Percentiles rank a stretch among this genome's conserved stretches.
These are phyloP conservation scores for Hesperophylax magnus DNA, from an alignment of 1,140 invertebrate genomes.

Conservation along the genomic window DNA sequence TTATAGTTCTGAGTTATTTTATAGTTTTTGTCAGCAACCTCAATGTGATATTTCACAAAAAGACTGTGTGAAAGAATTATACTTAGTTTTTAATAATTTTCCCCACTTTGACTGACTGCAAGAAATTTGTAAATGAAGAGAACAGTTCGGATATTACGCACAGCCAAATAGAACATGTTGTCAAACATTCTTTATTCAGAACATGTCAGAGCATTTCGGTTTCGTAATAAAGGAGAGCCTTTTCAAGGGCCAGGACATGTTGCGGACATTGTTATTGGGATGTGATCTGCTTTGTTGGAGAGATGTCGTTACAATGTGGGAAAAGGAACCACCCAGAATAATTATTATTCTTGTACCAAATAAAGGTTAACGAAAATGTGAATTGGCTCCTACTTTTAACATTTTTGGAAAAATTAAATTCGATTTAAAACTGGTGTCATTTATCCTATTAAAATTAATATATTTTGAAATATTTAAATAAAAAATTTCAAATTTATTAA, in stretches of 20 bases:
- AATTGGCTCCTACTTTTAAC: too few species aligned
- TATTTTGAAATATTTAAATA: too few species aligned
- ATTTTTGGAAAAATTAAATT: too few species aligned
- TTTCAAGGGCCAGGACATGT: slow-evolving; percentile 22
- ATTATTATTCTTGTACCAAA: neutral
- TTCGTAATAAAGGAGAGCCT: neutral
- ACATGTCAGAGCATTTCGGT: slow-evolving; percentile 41
- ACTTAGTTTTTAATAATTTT: too few species aligned
- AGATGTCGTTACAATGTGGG: neutral
- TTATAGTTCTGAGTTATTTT: too few species aligned
- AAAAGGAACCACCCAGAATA: slow-evolving; percentile 5
- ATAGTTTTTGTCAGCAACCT: too few species aligned
- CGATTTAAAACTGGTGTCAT: too few species aligned
- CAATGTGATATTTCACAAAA: too few species aligned
- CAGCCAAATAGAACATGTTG: slow-evolving; percentile 51
- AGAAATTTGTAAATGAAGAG: slow-evolving; percentile 25
- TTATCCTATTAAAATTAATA: too few species aligned
- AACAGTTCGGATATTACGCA: slow-evolving; percentile 44
- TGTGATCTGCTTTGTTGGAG: slow-evolving; percentile 19
- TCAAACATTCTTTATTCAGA: slow-evolving; percentile 55
- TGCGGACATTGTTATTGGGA: slow-evolving; percentile 41
- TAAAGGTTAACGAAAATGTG: too few species aligned
- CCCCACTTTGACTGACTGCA: slow-evolving; percentile 28
- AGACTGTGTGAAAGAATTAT: too few species aligned
- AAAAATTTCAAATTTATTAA: too few species aligned